These are phyloP conservation scores for Brienomyrus longianalis DNA, from an alignment of 2,113 vertebrate genomes.

Conservation along the genomic window DNA sequence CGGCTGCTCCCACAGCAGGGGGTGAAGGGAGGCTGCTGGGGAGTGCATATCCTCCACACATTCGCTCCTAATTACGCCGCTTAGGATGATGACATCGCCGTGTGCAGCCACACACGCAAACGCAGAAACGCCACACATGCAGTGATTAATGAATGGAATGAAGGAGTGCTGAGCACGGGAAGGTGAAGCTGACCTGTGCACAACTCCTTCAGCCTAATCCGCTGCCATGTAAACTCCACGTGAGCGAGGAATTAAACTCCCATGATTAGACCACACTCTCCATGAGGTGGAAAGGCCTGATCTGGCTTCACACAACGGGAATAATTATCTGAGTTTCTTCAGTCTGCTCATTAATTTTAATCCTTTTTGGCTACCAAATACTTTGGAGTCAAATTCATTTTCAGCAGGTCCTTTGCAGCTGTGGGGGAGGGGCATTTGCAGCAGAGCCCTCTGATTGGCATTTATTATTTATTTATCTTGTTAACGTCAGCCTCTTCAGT, in stretches of 20 bases:
- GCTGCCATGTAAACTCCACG: neutral
- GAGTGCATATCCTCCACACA: neutral
- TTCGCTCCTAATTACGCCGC: slow-evolving; percentile 6
- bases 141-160: neutral
- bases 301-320: neutral
- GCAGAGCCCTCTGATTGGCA: neutral
- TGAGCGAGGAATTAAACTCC: neutral
- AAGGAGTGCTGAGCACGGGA: neutral
- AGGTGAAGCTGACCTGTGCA: neutral
- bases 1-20: neutral
- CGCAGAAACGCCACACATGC: neutral
- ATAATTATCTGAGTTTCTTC: slow-evolving; percentile 6
- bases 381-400: neutral
- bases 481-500: neutral
- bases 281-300: neutral
- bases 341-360: slow-evolving; percentile 2
- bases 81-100: slow-evolving; percentile 14
- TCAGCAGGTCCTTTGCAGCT: neutral
- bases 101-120: neutral
- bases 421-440: neutral
- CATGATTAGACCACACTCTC: neutral
- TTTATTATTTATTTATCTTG: neutral
- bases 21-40: neutral
- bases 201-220: neutral
- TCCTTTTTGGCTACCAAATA: neutral